Evolutionary conservation across 2,888 invertebrate species (phyloP).

Genomic region (Drosophila putrida): DNA sequence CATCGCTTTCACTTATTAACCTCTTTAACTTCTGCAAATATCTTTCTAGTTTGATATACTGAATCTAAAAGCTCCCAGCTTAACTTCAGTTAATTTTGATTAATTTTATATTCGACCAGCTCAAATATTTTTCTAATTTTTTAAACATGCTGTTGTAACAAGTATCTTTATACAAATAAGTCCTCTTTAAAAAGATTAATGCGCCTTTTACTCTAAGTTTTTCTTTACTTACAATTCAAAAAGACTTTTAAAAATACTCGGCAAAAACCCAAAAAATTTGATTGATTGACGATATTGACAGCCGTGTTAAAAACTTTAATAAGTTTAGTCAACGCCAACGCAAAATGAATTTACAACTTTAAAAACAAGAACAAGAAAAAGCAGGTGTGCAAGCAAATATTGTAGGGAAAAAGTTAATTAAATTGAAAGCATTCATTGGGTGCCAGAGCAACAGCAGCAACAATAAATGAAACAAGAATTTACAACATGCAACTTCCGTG

Average conservation of each 20-base stretch:
- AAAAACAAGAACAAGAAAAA: slow-evolving; percentile 13
- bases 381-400: slow-evolving; percentile 24
- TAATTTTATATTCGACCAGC: background rate
- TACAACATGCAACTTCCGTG: slow-evolving; percentile 32
- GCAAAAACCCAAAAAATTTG: slow-evolving; percentile 18
- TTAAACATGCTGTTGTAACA: no score
- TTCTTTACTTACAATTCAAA: background rate
- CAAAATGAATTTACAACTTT: slow-evolving; percentile 38
- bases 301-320: slow-evolving; percentile 42
- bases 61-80: background rate
- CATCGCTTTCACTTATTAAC: slow-evolving; percentile 1
- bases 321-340: slow-evolving; percentile 41
- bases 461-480: slow-evolving; percentile 22
- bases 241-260: slow-evolving; percentile 2
- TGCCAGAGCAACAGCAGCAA: slow-evolving; percentile 24
- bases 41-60: background rate
- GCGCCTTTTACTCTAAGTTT: background rate
- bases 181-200: no score
- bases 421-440: slow-evolving; percentile 70
- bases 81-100: background rate
- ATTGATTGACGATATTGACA: slow-evolving; percentile 37
- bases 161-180: no score
- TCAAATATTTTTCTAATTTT: background rate
- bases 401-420: slow-evolving; percentile 69
- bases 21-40: background rate